Conservation (phyloP, 2,888 invertebrate species). For the Eremobia ochroleuca region DNA sequence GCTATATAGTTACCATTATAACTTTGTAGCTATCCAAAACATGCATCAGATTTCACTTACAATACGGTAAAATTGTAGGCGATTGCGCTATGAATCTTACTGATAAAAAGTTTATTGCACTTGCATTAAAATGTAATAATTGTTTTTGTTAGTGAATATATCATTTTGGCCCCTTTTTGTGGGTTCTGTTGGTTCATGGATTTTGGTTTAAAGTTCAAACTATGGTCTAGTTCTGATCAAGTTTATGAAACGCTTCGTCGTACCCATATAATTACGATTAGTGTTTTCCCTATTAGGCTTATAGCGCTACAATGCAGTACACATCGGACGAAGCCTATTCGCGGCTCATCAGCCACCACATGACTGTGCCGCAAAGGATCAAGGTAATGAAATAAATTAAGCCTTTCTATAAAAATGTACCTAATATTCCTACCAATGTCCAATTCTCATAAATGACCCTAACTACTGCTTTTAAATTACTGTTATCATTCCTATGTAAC, state of each 20-base stretch:
- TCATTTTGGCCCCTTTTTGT: not conserved
- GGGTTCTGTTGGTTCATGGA: not conserved
- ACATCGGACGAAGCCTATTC: slow-evolving; percentile 88
- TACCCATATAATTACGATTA: slow-evolving; percentile 17
- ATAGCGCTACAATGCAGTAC: slow-evolving; percentile 80
- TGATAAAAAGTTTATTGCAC: slow-evolving; percentile 43
- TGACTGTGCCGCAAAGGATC: slow-evolving; percentile 89
- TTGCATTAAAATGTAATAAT: slow-evolving; percentile 3
- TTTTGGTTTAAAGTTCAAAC: not conserved
- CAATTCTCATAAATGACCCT: not conserved
- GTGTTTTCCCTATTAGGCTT: slow-evolving; percentile 47
- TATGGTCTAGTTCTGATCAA: slow-evolving; percentile 5
- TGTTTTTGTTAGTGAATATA: not conserved
- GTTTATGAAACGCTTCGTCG: slow-evolving; percentile 5
- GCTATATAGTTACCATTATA: not conserved
- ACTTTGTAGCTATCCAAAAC: not conserved
- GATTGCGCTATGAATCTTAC: slow-evolving; percentile 7
- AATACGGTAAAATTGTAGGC: not conserved
- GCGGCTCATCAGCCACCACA: slow-evolving; percentile 88
- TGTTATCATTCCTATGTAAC: not conserved
- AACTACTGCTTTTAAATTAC: not conserved
- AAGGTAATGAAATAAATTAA: slow-evolving; percentile 77
- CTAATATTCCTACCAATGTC: not conserved
- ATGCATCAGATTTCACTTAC: slow-evolving; percentile 6
- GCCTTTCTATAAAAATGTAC: not conserved